A percentile compares a stretch with the other conserved stretches of the same genome.
Evolutionary conservation across 2,888 invertebrate genomes (phyloP).

Genomic region (Brenthis hecate): DNA sequence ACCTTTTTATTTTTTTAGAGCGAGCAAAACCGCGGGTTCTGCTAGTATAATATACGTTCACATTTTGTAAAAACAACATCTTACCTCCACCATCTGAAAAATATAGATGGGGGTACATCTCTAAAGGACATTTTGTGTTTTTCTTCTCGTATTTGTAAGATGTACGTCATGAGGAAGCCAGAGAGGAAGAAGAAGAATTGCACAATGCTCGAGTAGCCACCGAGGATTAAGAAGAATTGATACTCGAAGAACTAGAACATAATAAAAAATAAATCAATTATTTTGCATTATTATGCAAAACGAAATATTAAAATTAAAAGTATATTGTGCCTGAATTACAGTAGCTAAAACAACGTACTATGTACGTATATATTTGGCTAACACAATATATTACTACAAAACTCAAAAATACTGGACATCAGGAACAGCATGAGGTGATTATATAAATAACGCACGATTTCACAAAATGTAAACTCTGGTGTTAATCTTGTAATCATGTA

Average conservation of each 20-base stretch:
- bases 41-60: neutral
- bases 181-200: conserved; percentile 12
- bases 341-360: too few relatives aligned
- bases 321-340: too few relatives aligned
- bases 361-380: too few relatives aligned
- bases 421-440: too few relatives aligned
- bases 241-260: neutral
- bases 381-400: too few relatives aligned
- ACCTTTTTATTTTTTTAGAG: too few relatives aligned
- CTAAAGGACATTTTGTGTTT: neutral
- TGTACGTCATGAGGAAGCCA: conserved; percentile 12
- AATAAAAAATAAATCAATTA: neutral
- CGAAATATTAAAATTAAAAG: too few relatives aligned
- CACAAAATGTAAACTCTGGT: too few relatives aligned
- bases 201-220: neutral
- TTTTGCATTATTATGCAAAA: neutral
- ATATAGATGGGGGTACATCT: neutral
- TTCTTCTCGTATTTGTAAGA: conserved; percentile 12
- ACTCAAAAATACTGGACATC: too few relatives aligned
- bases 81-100: conserved; percentile 14
- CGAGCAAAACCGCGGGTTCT: too few relatives aligned
- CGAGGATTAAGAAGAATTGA: neutral
- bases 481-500: too few relatives aligned
- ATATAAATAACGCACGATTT: too few relatives aligned
- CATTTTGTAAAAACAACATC: neutral